Evolutionary conservation across 2,888 invertebrate species (phyloP).

Genomic region (Leptothorax acervorum): DNA sequence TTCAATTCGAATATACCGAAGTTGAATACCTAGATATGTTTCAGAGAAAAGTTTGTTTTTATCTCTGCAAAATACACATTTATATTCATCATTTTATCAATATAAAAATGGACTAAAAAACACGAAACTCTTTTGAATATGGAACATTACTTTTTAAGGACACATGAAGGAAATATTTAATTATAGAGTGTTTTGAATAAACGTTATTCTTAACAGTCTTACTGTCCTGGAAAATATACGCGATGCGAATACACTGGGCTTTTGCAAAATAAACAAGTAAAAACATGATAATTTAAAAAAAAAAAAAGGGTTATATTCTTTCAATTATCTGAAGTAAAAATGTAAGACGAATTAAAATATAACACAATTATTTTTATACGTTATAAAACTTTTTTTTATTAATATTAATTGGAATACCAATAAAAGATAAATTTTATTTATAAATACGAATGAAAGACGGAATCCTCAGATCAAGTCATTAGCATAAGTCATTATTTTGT

Average conservation of each 20-base stretch:
- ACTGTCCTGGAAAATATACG: background rate
- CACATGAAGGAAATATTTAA: constrained; percentile 20
- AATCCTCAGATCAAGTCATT: constrained; percentile 1
- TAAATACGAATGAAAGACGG: background rate
- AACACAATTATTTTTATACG: background rate
- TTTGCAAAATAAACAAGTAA: constrained; percentile 10
- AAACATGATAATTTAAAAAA: background rate
- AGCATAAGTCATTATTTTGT: constrained; percentile 13
- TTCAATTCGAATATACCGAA: constrained; percentile 49
- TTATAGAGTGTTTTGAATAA: constrained; percentile 38
- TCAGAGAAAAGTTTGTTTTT: constrained; percentile 61
- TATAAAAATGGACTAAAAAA: constrained; percentile 4
- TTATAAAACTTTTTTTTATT: background rate
- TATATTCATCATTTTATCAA: constrained; percentile 33
- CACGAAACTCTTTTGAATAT: constrained; percentile 27
- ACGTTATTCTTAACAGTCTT: background rate
- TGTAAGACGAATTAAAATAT: background rate
- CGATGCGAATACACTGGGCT: background rate
- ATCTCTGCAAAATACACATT: constrained; percentile 49
- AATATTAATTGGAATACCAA: background rate
- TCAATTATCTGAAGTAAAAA: background rate
- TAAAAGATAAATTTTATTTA: constrained; percentile 14
- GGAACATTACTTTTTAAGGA: constrained; percentile 19
- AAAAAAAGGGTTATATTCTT: constrained; percentile 14
- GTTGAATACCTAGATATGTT: constrained; percentile 52